Base-by-base conservation (phyloP, 2,113 vertebrate species). In the Dicerorhinus sumatrensis region DNA sequence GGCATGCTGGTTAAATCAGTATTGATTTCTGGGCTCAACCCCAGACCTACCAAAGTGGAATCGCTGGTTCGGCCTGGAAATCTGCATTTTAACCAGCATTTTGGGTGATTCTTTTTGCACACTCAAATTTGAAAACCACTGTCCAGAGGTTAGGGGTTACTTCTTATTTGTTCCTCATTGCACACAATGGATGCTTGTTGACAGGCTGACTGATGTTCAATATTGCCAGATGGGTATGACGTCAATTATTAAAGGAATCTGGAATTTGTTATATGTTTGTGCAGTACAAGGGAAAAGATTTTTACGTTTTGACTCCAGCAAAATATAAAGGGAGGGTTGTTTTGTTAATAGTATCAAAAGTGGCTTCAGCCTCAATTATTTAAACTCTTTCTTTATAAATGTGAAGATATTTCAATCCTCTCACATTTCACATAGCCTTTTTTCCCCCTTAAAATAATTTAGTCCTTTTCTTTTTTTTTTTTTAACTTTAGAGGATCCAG, bases 371-470 rank as follows among this genome's bases (percentile, higher is more conserved):
- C 56, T 79, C 20, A 60, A 70, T 75, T 46, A 67, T 70, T 39
- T 67, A 77, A 63, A 70, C 16, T 76, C 25, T 56, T 72, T 23
- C 39, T 93, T 73, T 75, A 60, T 79, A n/a, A 77, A 60, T 11
- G 3, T n/a, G 54, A 93, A 73, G 79, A 72, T 69, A 76, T 23
- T 73, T 95, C 91, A 84, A 51, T 85, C 33, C 7, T 58, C 29
- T 89, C 27, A 27, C 33, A 20, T 56, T 93, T 87, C 65, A 58
- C 18, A 75, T 62, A 70, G 83, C 17, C 27, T 77, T 42, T 48
- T 39, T 89, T 90, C 76, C 56, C 73, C 39, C 67, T 92, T 65
- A 48, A 87, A 94, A 76, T 81, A 92, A 87, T 81, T 75, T 31
- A 63, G n/a, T 27, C 36, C 14, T 25, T 42, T 76, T 79, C 12